Base-by-base conservation (phyloP, 2,888 invertebrate genomes). In the Tenthredo distinguenda region DNA sequence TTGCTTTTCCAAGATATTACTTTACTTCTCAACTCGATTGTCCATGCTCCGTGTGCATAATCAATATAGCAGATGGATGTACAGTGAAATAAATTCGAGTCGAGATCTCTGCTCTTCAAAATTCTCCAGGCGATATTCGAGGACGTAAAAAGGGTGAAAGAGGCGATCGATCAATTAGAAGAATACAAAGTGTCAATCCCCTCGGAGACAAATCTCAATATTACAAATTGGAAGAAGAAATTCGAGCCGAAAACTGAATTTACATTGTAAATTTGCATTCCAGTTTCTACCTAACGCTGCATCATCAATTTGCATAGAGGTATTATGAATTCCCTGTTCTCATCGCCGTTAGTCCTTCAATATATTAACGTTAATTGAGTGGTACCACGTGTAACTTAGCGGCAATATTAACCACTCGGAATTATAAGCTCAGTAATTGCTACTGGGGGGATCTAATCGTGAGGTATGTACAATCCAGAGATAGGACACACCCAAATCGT, bases 351-450 rank as follows among this genome's bases (percentile, higher is more conserved):
- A 68, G 68, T 68, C 34, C 34, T 68, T 15, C 34, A 68, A 68
- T 68, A 68, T 68, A 68, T 34, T 34, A 68, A 18, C 68, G 68
- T 68, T 68, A 34, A 68, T 68, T 34, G 34, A 68, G 26, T 18
- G 26, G 62, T 62, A 26, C 26, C 62, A 26, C 26, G 62, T 62
- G 62, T 62, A 26, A 62, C 62, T 62, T 62, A 10, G 10, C 62
- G 12, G 62, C 26, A 26, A 62, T 62, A 62, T 62, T 62, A 26
- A 62, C 62, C 26, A 26, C 26, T 2, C 21, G 26, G 26, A 55
- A 62, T 62, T 26, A 62, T 62, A 62, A 62, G 62, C 62, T 62
- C 62, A 62, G 62, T 62, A 62, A 62, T 62, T 62, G 62, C 62
- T 0, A 12, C 12, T 26, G 12, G 62, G 12, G 26, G 34, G 34